phyloP scores from a whole-genome alignment of 2,797 vertebrate species.

The Siniperca undulata region DNA sequence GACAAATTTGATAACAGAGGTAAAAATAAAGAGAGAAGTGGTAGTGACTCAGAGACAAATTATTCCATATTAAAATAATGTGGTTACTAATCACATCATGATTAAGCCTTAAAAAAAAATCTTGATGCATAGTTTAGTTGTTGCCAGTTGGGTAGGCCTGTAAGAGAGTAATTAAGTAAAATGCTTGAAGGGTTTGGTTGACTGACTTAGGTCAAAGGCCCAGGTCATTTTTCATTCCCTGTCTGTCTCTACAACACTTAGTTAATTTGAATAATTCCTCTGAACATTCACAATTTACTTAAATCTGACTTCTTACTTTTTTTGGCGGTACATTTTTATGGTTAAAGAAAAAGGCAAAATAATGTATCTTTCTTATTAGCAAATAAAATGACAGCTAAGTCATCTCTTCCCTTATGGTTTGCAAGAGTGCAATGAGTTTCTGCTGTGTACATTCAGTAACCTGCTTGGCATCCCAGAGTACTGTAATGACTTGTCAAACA shows the following conservation, averaged over 20 bases:
- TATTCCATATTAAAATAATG: background rate
- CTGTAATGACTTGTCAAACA: conserved; percentile 55
- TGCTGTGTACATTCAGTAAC: conserved; percentile 34
- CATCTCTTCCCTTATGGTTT: conserved; percentile 13
- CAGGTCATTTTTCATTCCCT: background rate
- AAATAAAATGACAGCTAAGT: conserved; percentile 8
- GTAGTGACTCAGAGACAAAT: background rate
- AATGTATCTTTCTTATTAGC: background rate
- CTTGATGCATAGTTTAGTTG: background rate
- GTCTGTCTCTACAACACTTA: background rate
- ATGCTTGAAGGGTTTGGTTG: background rate
- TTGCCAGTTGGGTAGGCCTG: background rate
- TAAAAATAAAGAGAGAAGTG: conserved; percentile 9
- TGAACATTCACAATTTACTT: conserved; percentile 3
- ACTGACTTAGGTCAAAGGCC: background rate
- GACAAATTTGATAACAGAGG: background rate
- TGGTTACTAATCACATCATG: background rate
- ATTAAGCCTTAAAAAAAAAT: background rate
- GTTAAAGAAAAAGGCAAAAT: conserved; percentile 6
- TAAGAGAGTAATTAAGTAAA: background rate
- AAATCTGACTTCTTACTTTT: background rate
- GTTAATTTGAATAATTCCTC: background rate
- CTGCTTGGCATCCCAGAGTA: conserved; percentile 33
- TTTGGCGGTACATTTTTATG: background rate
- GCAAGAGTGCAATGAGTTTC: background rate